Percentiles rank a stretch among this genome's conserved stretches.
Evolutionary conservation across 2,888 invertebrate genomes (phyloP).

Genomic region (Anagyrus pseudococci): DNA sequence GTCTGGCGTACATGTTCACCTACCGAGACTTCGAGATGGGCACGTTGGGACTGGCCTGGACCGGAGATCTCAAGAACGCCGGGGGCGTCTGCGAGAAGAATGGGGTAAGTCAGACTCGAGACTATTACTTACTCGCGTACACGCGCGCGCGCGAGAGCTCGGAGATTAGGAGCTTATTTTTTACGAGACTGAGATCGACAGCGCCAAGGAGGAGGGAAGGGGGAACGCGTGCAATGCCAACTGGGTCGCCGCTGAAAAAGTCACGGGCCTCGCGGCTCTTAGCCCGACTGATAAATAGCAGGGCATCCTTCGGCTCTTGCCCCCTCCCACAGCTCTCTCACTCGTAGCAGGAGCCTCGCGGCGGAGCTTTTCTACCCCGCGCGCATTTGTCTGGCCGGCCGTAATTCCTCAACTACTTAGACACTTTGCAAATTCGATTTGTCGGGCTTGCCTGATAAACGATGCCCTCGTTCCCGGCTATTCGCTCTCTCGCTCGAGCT

Average conservation of each 20-base stretch:
- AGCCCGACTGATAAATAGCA: conserved; percentile 33
- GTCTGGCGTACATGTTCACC: conserved; percentile 98
- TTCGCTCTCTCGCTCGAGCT: no score
- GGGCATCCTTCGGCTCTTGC: conserved; percentile 14
- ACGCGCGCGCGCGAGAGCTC: no score
- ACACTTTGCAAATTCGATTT: conserved; percentile 19
- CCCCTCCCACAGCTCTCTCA: conserved; percentile 1
- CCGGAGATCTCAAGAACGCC: conserved; percentile 93
- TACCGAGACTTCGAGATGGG: conserved; percentile 97
- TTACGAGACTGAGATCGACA: conserved; percentile 12
- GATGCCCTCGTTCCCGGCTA: no score
- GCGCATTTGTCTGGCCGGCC: conserved; percentile 18
- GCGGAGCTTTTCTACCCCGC: background rate
- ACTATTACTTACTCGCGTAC: background rate
- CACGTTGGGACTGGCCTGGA: conserved; percentile 97
- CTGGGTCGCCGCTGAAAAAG: conserved; percentile 2
- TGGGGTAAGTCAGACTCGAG: conserved; percentile 82
- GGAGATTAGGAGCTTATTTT: no score
- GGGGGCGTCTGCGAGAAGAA: conserved; percentile 98
- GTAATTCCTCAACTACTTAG: conserved; percentile 25
- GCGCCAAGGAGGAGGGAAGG: background rate
- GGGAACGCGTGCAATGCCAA: no score
- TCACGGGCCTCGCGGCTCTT: conserved; percentile 2
- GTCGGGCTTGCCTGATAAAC: no score
- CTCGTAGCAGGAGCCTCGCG: conserved; percentile 12